Evolutionary conservation across 2,888 invertebrate genomes (phyloP), one percentile per base, ranked within the genome.

Genomic region (Zygothrica quintamaculata): DNA sequence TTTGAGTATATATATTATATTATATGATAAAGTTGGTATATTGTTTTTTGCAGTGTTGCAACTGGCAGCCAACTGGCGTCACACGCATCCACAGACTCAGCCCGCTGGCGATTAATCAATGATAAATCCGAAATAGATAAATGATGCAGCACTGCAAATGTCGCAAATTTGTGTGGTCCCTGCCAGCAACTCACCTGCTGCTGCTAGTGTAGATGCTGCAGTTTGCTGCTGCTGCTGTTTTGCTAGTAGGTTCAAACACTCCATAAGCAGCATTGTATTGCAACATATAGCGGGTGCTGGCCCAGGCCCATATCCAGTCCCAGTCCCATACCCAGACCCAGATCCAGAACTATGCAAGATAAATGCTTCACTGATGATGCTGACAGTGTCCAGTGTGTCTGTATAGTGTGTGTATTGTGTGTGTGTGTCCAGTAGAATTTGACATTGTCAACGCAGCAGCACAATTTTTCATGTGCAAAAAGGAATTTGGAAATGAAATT

Each of bases 91-190:
- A 56, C 37, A 16, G 44, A 59, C 34, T 33, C 74, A 48, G 44
- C 65, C 74, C 69, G 72, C 62, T 74, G 70, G 78, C 88, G 88
- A 85, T 85, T 85, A 85, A 85, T 85, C 85, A 85, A 88, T 87
- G 85, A 85, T 85, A 85, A 85, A 85, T 85, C 85, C 85, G 85
- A 85, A 87, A 86, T 84, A 85, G 85, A 85, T 88, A 85, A 85
- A 85, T 84, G 82, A 86, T 75, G 62, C 75, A 59, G 66, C 74
- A 65, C 65, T 61, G 59, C 52, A 72, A 73, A 76, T 73, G 76
- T 86, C 86, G 80, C 84, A 64, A 70, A 67, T 75, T 61, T 80
- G 80, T 86, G 86, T 84, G 86, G 80, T 84, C 84, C 53, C 79
- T 65, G 46, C 53, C 50, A 43, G 55, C 75, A 61, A 76, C 68